Evolutionary conservation across 2,797 vertebrate species (phyloP).

Genomic region (Schizothorax lantsangensis): DNA sequence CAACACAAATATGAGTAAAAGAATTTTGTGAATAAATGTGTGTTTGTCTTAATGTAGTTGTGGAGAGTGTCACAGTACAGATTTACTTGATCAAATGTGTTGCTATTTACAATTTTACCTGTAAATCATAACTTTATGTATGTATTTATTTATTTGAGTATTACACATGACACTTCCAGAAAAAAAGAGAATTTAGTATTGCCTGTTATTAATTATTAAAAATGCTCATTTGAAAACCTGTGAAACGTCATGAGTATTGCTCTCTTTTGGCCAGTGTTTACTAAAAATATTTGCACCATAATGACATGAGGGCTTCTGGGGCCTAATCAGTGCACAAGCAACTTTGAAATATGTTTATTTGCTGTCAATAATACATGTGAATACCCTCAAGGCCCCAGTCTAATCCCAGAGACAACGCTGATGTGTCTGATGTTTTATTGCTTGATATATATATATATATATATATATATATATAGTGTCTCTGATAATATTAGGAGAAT

Average conservation of each 20-base stretch:
- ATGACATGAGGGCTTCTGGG: not conserved
- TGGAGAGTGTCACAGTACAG: not conserved
- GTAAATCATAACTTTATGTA: not conserved
- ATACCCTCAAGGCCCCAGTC: not conserved
- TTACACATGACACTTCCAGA: not conserved
- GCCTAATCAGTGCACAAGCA: not conserved
- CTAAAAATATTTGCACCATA: not conserved
- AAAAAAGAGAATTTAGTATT: not conserved
- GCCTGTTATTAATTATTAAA: not conserved
- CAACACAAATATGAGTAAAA: not conserved
- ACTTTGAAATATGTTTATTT: not conserved
- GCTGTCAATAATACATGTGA: not conserved
- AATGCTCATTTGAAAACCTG: not conserved
- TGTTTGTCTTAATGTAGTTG: not conserved
- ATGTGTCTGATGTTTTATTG: not conserved
- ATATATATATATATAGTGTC: too few species aligned
- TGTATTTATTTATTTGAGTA: not conserved
- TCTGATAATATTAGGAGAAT: too few species aligned
- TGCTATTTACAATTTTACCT: not conserved
- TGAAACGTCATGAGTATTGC: not conserved
- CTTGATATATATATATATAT: too few species aligned
- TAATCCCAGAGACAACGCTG: not conserved
- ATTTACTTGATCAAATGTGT: not conserved
- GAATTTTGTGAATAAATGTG: not conserved
- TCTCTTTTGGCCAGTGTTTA: conserved; percentile 1